These are phyloP conservation scores for Pygocentrus nattereri DNA, from an alignment of 2,797 vertebrate genomes.

Conservation along the genomic window DNA sequence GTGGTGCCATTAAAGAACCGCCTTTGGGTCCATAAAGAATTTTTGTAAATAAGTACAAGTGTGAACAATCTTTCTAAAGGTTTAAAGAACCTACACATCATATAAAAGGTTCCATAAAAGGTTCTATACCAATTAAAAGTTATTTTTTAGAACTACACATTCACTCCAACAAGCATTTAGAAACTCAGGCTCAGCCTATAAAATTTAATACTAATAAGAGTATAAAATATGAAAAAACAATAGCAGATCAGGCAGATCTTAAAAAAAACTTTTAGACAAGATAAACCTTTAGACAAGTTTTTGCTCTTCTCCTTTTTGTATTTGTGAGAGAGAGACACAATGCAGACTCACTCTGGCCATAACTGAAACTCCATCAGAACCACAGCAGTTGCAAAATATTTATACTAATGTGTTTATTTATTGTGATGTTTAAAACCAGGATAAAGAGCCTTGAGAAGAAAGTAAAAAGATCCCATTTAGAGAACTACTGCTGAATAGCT, in stretches of 20 bases:
- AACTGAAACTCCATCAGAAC: background rate
- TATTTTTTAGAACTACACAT: background rate
- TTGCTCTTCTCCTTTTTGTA: too few relatives aligned
- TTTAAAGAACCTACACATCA: background rate
- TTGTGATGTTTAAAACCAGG: background rate
- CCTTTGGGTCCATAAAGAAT: background rate
- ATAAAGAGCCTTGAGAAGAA: background rate
- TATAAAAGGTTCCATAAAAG: too few relatives aligned
- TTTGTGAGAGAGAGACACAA: background rate
- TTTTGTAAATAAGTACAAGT: background rate
- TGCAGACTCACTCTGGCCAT: background rate
- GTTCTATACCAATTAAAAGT: background rate
- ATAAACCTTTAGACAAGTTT: too few relatives aligned
- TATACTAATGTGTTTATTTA: background rate
- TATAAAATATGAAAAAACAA: too few relatives aligned
- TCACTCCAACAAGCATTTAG: background rate
- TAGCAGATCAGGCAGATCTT: too few relatives aligned
- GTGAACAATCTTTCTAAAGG: background rate
- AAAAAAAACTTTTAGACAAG: too few relatives aligned
- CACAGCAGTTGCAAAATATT: background rate
- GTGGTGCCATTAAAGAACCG: background rate
- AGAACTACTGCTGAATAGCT: slow-evolving; percentile 91
- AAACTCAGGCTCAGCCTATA: background rate
- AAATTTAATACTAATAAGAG: too few relatives aligned
- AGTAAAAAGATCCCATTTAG: slow-evolving; percentile 82